Conservation (phyloP, 2,888 invertebrate genomes). For the Acleris sparsana region DNA sequence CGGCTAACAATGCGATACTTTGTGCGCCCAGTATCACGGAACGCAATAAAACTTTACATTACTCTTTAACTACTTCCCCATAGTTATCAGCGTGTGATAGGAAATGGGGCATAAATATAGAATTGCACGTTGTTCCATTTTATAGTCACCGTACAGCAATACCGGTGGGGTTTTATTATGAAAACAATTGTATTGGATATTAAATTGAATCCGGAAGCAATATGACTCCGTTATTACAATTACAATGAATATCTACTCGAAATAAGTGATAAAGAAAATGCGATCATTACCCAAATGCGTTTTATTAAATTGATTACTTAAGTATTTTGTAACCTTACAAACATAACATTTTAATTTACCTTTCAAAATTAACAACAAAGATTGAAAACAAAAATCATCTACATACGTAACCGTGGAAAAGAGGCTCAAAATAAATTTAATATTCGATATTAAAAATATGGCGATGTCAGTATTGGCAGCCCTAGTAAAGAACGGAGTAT, state of each 20-base stretch:
- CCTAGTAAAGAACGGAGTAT: slow-evolving; percentile 70
- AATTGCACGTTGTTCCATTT: slow-evolving; percentile 40
- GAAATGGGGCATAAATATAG: slow-evolving; percentile 65
- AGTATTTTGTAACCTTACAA: not conserved
- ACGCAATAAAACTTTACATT: slow-evolving; percentile 81
- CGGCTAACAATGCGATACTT: slow-evolving; percentile 74
- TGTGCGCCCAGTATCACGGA: slow-evolving; percentile 69
- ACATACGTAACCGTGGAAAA: too few species aligned
- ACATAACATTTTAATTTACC: too few species aligned
- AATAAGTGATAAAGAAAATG: too few species aligned
- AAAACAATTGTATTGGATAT: slow-evolving; percentile 28
- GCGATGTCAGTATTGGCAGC: slow-evolving; percentile 52
- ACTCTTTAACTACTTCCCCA: slow-evolving; percentile 77
- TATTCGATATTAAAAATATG: slow-evolving; percentile 4
- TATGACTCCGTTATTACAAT: too few species aligned
- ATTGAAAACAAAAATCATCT: too few species aligned
- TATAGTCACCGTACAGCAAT: slow-evolving; percentile 34
- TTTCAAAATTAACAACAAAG: too few species aligned
- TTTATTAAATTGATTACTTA: too few species aligned
- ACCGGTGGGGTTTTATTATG: slow-evolving; percentile 32
- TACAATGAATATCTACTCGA: too few species aligned
- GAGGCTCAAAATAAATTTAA: not conserved
- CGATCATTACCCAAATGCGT: too few species aligned
- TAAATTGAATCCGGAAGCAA: slow-evolving; percentile 24
- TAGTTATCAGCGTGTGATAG: slow-evolving; percentile 73